Conservation (phyloP, 2,888 invertebrate genomes). For the Masnerella sp. region DNA sequence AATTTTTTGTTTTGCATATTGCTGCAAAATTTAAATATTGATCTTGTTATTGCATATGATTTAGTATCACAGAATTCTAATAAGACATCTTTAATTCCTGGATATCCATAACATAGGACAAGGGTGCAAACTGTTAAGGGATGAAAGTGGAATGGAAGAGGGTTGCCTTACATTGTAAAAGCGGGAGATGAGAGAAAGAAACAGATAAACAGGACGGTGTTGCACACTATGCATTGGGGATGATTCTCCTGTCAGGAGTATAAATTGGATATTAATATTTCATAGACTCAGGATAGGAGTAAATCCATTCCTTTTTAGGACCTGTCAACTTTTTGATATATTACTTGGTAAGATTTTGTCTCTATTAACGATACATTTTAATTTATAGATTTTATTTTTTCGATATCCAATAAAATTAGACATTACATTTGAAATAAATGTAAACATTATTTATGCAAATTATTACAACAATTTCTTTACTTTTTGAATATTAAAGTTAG, state of each 20-base stretch:
- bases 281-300: conserved; percentile 64
- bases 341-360: conserved; percentile 27
- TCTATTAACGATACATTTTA: neutral
- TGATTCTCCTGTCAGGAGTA: conserved; percentile 68
- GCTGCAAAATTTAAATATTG: conserved; percentile 20
- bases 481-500: too few species aligned
- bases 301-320: conserved; percentile 51
- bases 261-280: conserved; percentile 75
- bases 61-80: conserved; percentile 26
- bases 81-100: conserved; percentile 46
- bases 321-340: conserved; percentile 45
- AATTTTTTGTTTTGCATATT: too few species aligned
- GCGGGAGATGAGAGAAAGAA: neutral
- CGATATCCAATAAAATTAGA: too few species aligned
- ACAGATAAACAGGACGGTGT: conserved; percentile 9
- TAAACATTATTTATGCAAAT: too few species aligned
- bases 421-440: too few species aligned
- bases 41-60: conserved; percentile 16
- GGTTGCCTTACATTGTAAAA: conserved; percentile 7
- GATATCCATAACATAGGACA: conserved; percentile 9
- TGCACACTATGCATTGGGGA: conserved; percentile 57
- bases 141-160: conserved; percentile 41
- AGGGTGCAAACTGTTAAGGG: conserved; percentile 46
- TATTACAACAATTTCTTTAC: too few species aligned
- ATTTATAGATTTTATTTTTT: too few species aligned